These are phyloP conservation scores for Deilephila elpenor DNA, from an alignment of 2,888 invertebrate genomes.

Conservation along the genomic window DNA sequence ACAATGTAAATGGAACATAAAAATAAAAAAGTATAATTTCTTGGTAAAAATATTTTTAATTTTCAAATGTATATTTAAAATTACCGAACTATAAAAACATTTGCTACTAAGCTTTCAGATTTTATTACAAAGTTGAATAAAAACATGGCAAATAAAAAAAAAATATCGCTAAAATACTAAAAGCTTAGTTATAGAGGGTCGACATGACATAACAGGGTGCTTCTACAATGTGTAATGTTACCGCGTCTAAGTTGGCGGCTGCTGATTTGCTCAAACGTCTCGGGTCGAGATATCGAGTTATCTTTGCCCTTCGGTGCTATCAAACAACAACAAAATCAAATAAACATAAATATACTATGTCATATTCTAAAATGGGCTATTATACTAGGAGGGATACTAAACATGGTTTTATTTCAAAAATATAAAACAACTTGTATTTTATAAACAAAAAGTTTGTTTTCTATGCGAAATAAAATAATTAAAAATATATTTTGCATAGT, in stretches of 20 bases:
- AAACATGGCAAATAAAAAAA: not conserved
- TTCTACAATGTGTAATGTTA: conserved; percentile 62
- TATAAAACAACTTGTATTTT: too few relatives aligned
- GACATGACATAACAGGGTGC: conserved; percentile 57
- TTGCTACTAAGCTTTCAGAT: conserved; percentile 3
- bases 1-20: too few relatives aligned
- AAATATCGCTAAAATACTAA: not conserved
- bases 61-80: not conserved
- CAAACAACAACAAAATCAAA: conserved; percentile 49
- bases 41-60: too few relatives aligned
- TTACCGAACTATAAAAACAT: conserved; percentile 14
- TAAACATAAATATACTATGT: conserved; percentile 29
- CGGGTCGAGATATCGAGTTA: conserved; percentile 80
- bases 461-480: not conserved
- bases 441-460: not conserved
- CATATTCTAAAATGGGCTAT: conserved; percentile 24
- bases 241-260: conserved; percentile 76
- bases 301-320: conserved; percentile 82
- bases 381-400: not conserved
- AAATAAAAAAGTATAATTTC: not conserved
- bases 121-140: not conserved
- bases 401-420: not conserved
- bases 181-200: conserved; percentile 16
- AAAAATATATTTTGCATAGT: conserved; percentile 37
- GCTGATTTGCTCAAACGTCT: conserved; percentile 78